phyloP scores from a whole-genome alignment of 2,888 invertebrate species.

The Drosophila meridionalis region DNA sequence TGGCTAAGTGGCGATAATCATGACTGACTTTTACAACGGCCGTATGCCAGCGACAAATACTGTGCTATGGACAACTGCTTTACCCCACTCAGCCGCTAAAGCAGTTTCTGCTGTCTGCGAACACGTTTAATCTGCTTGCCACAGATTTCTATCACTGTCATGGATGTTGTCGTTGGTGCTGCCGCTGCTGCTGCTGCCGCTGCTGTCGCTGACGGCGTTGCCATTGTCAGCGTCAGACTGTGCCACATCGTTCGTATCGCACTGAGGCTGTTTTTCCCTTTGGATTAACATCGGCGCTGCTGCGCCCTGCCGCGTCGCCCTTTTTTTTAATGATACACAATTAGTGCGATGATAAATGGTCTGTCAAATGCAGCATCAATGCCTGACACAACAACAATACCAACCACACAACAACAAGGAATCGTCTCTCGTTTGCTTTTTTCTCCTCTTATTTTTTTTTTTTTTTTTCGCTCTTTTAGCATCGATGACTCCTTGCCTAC shows the following conservation, averaged over 20 bases:
- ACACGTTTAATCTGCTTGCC: constrained; percentile 80
- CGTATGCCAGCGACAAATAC: constrained; percentile 48
- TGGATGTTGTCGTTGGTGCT: constrained; percentile 51
- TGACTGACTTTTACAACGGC: constrained; percentile 78
- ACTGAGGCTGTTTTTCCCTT: constrained; percentile 44
- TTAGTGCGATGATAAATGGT: constrained; percentile 84
- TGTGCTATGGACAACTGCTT: constrained; percentile 22
- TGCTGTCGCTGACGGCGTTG: constrained; percentile 29
- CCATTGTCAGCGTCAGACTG: constrained; percentile 56
- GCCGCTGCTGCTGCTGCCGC: constrained; percentile 25
- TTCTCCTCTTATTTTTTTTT: constrained; percentile 8
- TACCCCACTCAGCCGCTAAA: constrained; percentile 5
- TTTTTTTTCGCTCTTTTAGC: constrained; percentile 5
- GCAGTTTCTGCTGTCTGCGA: constrained; percentile 49
- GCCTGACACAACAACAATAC: constrained; percentile 48
- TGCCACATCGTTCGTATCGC: constrained; percentile 50
- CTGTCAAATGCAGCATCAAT: constrained; percentile 82
- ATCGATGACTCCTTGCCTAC: constrained; percentile 31
- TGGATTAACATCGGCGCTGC: constrained; percentile 74
- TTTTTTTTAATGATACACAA: constrained; percentile 83
- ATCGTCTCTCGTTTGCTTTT: constrained; percentile 16
- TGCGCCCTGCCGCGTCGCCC: constrained; percentile 47
- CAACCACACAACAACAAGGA: constrained; percentile 14
- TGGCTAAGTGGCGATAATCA: constrained; percentile 78
- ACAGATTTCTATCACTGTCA: constrained; percentile 81